Conservation (phyloP, 2,888 invertebrate genomes). For the Drosophila quinaria region DNA sequence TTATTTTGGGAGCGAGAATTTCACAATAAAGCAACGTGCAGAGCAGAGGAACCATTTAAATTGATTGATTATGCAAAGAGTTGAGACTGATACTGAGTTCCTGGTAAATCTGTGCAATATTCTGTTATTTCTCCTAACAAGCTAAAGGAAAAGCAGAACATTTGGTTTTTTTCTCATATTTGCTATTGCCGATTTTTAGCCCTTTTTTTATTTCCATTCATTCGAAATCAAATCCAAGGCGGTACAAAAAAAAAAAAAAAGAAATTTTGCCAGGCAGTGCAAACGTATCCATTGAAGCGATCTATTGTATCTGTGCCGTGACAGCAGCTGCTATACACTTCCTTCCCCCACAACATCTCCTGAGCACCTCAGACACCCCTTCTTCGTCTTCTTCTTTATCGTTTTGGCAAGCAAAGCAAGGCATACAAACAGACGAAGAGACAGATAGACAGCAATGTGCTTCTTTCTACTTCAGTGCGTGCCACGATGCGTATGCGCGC, state of each 20-base stretch:
- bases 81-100: slow-evolving; percentile 4
- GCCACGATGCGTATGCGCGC: slow-evolving; percentile 79
- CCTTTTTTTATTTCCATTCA: slow-evolving; percentile 33
- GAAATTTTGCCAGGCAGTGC: slow-evolving; percentile 20
- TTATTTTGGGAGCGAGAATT: slow-evolving; percentile 15
- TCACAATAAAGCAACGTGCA: slow-evolving; percentile 15
- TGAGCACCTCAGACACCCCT: background rate
- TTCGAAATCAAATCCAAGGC: slow-evolving; percentile 40
- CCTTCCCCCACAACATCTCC: background rate
- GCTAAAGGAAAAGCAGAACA: background rate
- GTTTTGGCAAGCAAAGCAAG: slow-evolving; percentile 34
- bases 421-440: slow-evolving; percentile 7
- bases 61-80: slow-evolving; percentile 52
- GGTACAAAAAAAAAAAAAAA: slow-evolving; percentile 25
- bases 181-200: slow-evolving; percentile 15
- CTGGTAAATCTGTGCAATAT: slow-evolving; percentile 14
- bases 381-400: background rate
- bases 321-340: slow-evolving; percentile 37
- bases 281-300: slow-evolving; percentile 48
- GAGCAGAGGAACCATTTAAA: slow-evolving; percentile 21
- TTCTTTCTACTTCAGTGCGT: slow-evolving; percentile 75
- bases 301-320: slow-evolving; percentile 50
- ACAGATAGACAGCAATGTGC: slow-evolving; percentile 37
- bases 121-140: slow-evolving; percentile 5
- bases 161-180: background rate